phyloP scores from a whole-genome alignment of 2,797 vertebrate genomes.

The Myotis findleyi region DNA sequence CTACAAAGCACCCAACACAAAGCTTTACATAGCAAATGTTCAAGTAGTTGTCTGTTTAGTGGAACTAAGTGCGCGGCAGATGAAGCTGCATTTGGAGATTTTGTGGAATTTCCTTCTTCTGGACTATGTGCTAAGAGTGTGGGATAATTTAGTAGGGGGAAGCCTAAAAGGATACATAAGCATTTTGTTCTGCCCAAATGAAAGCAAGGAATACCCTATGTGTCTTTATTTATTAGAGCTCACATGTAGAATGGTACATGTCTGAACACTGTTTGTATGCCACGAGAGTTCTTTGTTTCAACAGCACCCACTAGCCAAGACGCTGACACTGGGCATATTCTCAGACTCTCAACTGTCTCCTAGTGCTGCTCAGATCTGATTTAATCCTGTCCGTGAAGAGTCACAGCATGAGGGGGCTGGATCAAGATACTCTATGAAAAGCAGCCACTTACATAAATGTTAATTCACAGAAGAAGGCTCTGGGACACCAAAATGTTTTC shows the following conservation, averaged over 20 bases:
- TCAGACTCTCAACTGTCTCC: slow-evolving; percentile 64
- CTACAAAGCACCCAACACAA: not conserved
- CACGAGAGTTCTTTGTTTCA: slow-evolving; percentile 58
- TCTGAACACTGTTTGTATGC: slow-evolving; percentile 3
- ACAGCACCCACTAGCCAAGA: slow-evolving; percentile 32
- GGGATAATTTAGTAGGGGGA: not conserved
- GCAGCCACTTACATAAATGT: slow-evolving; percentile 35
- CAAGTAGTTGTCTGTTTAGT: not conserved
- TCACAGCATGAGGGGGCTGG: slow-evolving; percentile 48
- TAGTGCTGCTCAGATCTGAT: slow-evolving; percentile 68
- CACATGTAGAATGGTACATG: not conserved
- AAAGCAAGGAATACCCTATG: not conserved
- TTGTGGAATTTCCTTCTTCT: not conserved
- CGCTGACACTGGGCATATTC: slow-evolving; percentile 56
- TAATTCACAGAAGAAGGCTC: slow-evolving; percentile 43
- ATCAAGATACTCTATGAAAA: slow-evolving; percentile 34
- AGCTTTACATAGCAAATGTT: not conserved
- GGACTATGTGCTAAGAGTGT: not conserved
- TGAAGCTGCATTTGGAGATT: not conserved
- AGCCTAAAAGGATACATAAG: not conserved
- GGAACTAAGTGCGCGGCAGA: not conserved
- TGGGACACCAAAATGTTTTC: slow-evolving; percentile 43
- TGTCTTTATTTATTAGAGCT: slow-evolving; percentile 4
- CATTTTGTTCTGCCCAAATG: slow-evolving; percentile 34
- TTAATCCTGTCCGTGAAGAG: slow-evolving; percentile 39